These are phyloP conservation scores for Carassius gibelio DNA, from an alignment of 2,113 vertebrate genomes.

Conservation along the genomic window DNA sequence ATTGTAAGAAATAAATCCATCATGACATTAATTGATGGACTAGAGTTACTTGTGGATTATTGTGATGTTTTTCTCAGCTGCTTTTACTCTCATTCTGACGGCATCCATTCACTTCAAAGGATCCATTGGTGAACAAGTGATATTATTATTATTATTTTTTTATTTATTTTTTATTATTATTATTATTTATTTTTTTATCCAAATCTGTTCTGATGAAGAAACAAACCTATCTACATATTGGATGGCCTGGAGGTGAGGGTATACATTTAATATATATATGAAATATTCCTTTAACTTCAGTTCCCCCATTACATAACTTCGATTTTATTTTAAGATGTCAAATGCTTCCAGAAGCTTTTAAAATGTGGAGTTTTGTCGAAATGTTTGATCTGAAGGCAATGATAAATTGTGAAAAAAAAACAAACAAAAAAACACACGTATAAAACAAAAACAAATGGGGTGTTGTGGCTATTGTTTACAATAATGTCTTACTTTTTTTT, in stretches of 20 bases:
- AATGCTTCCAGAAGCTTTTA: not conserved
- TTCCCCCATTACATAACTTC: not conserved
- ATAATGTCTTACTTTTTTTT: not conserved
- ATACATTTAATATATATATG: not conserved
- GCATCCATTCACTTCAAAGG: not conserved
- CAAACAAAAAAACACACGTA: too few species aligned
- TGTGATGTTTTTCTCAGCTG: too few species aligned
- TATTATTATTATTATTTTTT: too few species aligned
- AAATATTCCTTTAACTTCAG: not conserved
- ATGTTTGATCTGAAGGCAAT: not conserved
- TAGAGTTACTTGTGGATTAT: too few species aligned
- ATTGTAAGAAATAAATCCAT: too few species aligned
- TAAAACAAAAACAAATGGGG: not conserved
- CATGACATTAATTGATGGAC: too few species aligned
- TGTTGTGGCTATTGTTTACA: not conserved
- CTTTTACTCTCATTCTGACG: too few species aligned
- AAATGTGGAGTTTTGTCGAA: not conserved
- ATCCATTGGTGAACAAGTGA: not conserved
- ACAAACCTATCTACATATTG: not conserved
- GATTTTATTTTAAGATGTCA: not conserved
- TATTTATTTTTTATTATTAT: too few species aligned
- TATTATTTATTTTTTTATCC: not conserved
- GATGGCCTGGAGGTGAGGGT: not conserved
- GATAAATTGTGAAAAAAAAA: not conserved
- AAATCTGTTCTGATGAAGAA: not conserved